phyloP scores from a whole-genome alignment of 2,113 vertebrate species.

The Strix aluco region DNA sequence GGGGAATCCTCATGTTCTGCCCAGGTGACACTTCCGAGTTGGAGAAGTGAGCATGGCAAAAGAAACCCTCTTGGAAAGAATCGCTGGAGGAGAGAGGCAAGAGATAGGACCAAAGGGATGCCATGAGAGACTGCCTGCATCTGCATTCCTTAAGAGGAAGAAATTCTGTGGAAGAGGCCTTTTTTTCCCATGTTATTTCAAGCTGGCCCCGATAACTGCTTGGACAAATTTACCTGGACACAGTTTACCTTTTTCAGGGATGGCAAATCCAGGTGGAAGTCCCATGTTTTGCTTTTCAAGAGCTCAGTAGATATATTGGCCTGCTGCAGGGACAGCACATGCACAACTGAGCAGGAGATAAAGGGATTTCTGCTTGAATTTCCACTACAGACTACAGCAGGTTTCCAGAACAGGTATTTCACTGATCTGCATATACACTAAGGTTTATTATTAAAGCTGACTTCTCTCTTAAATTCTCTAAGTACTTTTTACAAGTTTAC shows the following conservation, averaged over 20 bases:
- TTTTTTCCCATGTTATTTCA: not conserved
- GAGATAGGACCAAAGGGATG: not conserved
- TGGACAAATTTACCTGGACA: not conserved
- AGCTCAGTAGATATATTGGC: not conserved
- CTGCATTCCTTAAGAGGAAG: not conserved
- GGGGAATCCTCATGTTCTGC: not conserved
- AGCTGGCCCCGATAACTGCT: not conserved
- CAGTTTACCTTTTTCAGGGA: not conserved
- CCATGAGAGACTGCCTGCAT: not conserved
- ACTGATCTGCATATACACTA: not conserved
- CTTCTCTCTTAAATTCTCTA: not conserved
- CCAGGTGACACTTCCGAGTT: not conserved
- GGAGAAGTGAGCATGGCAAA: not conserved
- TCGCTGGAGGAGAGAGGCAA: not conserved
- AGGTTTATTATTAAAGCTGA: not conserved
- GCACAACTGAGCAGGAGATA: not conserved
- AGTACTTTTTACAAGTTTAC: not conserved
- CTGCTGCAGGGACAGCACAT: not conserved
- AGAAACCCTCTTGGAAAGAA: not conserved
- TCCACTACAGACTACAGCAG: not conserved
- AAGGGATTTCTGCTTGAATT: not conserved
- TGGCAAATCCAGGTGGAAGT: not conserved
- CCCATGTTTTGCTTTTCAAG: not conserved
- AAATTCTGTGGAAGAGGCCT: not conserved
- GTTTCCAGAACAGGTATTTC: not conserved